These are phyloP conservation scores for Colaptes auratus DNA, from an alignment of 2,113 vertebrate species.

Conservation along the genomic window DNA sequence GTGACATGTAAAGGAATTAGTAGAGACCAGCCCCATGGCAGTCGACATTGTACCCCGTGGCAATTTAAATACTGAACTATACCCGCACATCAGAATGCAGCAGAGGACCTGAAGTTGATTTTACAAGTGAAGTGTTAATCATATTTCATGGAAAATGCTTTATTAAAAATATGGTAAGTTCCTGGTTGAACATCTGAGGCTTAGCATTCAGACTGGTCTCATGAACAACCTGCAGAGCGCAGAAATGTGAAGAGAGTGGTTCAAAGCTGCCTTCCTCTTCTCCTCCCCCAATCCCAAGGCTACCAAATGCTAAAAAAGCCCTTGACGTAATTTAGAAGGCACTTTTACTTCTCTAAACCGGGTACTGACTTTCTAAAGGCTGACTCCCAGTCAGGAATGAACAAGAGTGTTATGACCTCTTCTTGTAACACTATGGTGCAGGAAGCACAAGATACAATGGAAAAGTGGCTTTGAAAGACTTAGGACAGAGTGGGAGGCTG, in stretches of 20 bases:
- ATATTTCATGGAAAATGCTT: background rate
- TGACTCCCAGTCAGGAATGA: background rate
- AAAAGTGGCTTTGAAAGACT: background rate
- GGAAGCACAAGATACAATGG: background rate
- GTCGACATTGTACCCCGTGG: accelerated
- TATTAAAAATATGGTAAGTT: background rate
- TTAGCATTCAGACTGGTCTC: background rate
- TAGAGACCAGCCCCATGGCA: background rate
- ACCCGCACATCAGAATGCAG: background rate
- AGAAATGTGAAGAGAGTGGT: background rate
- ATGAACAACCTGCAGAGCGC: background rate
- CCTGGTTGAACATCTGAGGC: background rate
- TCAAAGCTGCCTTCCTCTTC: background rate
- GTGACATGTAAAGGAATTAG: background rate
- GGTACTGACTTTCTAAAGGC: background rate
- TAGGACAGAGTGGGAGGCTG: background rate
- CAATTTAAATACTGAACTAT: background rate
- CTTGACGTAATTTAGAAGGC: background rate
- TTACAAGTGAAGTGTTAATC: background rate
- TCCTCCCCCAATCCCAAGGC: too few relatives aligned
- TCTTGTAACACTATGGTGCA: background rate
- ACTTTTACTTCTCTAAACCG: background rate
- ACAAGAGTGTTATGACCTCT: background rate
- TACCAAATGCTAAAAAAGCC: background rate
- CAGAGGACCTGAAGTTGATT: background rate